A percentile compares a stretch with the other conserved stretches of the same genome.
phyloP scores from a whole-genome alignment of 2,113 vertebrate genomes.

The Xenopus tropicalis region UCB_Xtro_10.0 CM004447.2:79070501-79071000 shows the following conservation, averaged over 20 bases:
- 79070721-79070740: slow-evolving; percentile 50
- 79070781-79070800: not conserved
- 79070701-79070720: slow-evolving; percentile 42
- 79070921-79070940: no score
- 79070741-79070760: slow-evolving; percentile 49
- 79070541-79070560: slow-evolving; percentile 56
- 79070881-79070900: not conserved
- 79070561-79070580: slow-evolving; percentile 48
- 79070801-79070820: not conserved
- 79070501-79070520: slow-evolving; percentile 50
- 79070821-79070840: not conserved
- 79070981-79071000: not conserved
- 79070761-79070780: slow-evolving; percentile 17
- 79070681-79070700: slow-evolving; percentile 21
- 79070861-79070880: slow-evolving; percentile 8
- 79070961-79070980: no score
- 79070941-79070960: no score
- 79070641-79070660: slow-evolving; percentile 50
- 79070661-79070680: slow-evolving; percentile 48
- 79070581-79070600: slow-evolving; percentile 47
- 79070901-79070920: slow-evolving; percentile 8
- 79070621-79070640: slow-evolving; percentile 50
- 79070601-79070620: slow-evolving; percentile 49
- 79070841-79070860: not conserved
- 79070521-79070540: slow-evolving; percentile 49